Percentiles rank a stretch among this genome's conserved stretches.
Evolutionary conservation across 2,888 invertebrate species (phyloP).

Genomic region (Malthinus seriepunctatus): DNA sequence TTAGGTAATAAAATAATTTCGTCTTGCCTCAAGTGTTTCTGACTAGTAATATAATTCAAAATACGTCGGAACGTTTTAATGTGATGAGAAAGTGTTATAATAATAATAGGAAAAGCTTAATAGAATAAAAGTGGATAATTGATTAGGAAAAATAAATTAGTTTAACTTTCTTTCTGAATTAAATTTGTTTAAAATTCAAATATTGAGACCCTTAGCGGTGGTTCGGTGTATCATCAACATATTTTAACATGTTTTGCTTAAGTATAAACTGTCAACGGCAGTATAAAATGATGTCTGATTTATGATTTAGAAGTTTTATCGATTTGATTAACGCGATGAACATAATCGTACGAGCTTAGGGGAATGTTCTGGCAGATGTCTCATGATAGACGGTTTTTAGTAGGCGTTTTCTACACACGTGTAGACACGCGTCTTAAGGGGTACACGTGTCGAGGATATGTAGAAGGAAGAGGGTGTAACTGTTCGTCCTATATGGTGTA

Average conservation of each 20-base stretch:
- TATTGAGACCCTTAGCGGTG: no score
- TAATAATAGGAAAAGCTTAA: slow-evolving; percentile 23
- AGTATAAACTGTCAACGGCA: no score
- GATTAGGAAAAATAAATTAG: slow-evolving; percentile 22
- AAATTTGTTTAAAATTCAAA: no score
- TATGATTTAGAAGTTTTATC: slow-evolving; percentile 9
- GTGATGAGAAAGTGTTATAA: slow-evolving; percentile 16
- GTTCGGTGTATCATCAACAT: no score
- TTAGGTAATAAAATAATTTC: slow-evolving; percentile 31
- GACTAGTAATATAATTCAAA: slow-evolving; percentile 27
- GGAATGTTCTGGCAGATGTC: slow-evolving; percentile 35
- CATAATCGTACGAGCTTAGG: slow-evolving; percentile 30
- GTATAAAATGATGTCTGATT: slow-evolving; percentile 5
- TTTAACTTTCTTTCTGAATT: not conserved
- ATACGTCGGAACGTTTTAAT: slow-evolving; percentile 20
- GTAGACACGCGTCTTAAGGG: slow-evolving; percentile 38
- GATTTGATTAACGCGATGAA: slow-evolving; percentile 23
- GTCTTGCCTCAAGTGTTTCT: slow-evolving; percentile 21
- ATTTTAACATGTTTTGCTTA: no score
- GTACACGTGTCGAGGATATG: slow-evolving; percentile 38
- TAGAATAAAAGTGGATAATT: slow-evolving; percentile 20
- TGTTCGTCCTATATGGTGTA: slow-evolving; percentile 21
- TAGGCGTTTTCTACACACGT: slow-evolving; percentile 35
- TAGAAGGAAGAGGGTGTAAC: slow-evolving; percentile 38
- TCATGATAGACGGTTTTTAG: slow-evolving; percentile 24